Base-by-base conservation (phyloP, 2,888 invertebrate genomes). In the Gymnoscelis rufifasciata region DNA sequence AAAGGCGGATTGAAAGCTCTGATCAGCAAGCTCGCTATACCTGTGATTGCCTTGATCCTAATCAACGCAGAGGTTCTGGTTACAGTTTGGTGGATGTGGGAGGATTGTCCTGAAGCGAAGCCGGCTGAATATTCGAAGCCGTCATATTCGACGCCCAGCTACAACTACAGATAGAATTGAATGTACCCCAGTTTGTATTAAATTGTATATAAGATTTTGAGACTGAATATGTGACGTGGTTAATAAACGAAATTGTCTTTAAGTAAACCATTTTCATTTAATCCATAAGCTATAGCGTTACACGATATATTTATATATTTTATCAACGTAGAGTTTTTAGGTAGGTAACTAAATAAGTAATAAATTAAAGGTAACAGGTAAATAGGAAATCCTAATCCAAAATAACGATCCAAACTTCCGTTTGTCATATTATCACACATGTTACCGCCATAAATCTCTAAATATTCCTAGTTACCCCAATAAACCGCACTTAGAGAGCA, bases 61-160 rank as follows among this genome's bases (percentile, higher is more conserved):
- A 81, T 88, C 8, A 88, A 88, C 59, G 47, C 84, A 26, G 84
- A 88, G 52, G 75, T 88, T 19, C 59, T 88, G 53, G 61, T 86
- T 7, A 77, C 77, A 5, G 62, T 86, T 1, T 89, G 89, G 89
- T 89, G 88, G 88, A 48, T 89, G 28, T 89, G 89, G 89, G 88
- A 88, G 35, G 88, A 88, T 30, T 83, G 87, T 54, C 72, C 77
- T 1, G 59, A 62, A 24, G 51, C 57, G 14, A 53, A 51, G 30
- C 42, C 57, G 8, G 55, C 54, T 23, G 36, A 42, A 4, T 58
- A 59, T n/a, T 15, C 50, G 4, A 51, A 54, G 39, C 51, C 66
- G 7, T 62, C 71, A 39, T 63, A 71, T 26, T 66, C 68, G 26
- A 67, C 73, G 26, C 66, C 69, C 48, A 62, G 52, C 50, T 69